These are phyloP conservation scores for Oscheius sp. DNA, from an alignment of 2,888 invertebrate genomes.

Conservation along the genomic window DNA sequence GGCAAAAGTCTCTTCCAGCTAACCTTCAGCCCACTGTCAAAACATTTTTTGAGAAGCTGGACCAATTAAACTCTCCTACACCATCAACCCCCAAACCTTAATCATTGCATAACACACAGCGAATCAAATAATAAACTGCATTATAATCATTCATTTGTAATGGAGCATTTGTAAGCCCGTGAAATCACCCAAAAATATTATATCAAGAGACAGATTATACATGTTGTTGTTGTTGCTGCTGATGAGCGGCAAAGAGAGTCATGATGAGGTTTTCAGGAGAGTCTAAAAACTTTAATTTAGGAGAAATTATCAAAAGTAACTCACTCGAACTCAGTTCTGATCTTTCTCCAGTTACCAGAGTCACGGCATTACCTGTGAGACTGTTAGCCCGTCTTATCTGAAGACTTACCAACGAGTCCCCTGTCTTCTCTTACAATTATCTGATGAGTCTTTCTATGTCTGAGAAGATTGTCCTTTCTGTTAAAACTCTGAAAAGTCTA, in stretches of 20 bases:
- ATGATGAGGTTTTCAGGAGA: conserved; percentile 24
- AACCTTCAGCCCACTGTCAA: conserved; percentile 5
- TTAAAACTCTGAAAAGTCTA: conserved; percentile 28
- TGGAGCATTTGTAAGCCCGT: conserved; percentile 17
- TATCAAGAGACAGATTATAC: not conserved
- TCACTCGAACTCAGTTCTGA: too few relatives aligned
- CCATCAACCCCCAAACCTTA: too few relatives aligned
- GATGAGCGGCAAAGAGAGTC: conserved; percentile 18
- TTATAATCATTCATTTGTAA: not conserved
- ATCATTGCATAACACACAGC: not conserved
- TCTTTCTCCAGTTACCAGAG: not conserved
- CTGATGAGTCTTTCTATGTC: conserved; percentile 26
- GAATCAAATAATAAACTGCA: not conserved
- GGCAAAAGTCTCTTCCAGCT: not conserved
- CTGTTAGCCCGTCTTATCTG: not conserved
- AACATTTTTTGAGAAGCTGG: not conserved
- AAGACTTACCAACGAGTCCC: not conserved
- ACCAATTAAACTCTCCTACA: too few relatives aligned
- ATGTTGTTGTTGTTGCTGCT: conserved; percentile 16
- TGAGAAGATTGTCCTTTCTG: conserved; percentile 30
- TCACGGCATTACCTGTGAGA: conserved; percentile 2
- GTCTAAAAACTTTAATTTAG: too few relatives aligned
- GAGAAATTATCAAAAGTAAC: too few relatives aligned
- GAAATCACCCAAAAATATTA: conserved; percentile 15
- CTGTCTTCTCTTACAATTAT: not conserved